A percentile compares a stretch with the other conserved stretches of the same genome.
These are phyloP conservation scores for Melanotaenia boesemani DNA, from an alignment of 2,797 vertebrate genomes.

Conservation along the genomic window DNA sequence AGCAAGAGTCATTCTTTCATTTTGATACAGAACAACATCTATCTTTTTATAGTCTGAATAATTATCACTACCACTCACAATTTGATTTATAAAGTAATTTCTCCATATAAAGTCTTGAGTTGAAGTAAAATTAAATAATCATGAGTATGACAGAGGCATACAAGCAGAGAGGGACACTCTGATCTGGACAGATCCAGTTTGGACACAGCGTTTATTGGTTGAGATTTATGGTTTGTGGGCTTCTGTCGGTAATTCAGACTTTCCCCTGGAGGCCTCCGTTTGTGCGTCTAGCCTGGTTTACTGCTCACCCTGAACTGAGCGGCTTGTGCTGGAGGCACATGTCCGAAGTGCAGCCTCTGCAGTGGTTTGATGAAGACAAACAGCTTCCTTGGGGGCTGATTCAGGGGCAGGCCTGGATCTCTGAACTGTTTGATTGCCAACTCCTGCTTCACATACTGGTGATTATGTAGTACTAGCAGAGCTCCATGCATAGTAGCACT, in stretches of 20 bases:
- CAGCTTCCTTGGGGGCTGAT: constrained; percentile 38
- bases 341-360: constrained; percentile 34
- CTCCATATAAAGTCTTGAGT: neutral
- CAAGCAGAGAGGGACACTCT: constrained; percentile 19
- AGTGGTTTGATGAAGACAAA: constrained; percentile 42
- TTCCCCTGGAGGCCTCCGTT: constrained; percentile 37
- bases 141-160: neutral
- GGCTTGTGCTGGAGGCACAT: constrained; percentile 44
- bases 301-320: constrained; percentile 50
- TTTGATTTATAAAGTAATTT: constrained; percentile 1
- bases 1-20: neutral
- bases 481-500: neutral
- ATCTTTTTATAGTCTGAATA: neutral
- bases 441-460: constrained; percentile 15
- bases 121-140: constrained; percentile 7
- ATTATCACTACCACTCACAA: neutral
- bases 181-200: constrained; percentile 31
- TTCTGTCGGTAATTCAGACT: constrained; percentile 37
- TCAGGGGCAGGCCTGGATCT: constrained; percentile 18
- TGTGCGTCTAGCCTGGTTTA: constrained; percentile 51
- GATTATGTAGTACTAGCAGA: constrained; percentile 14
- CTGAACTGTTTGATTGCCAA: constrained; percentile 21
- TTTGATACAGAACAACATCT: neutral
- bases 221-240: constrained; percentile 52
- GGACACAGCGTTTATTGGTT: constrained; percentile 34